Conservation (phyloP, 2,113 vertebrate species). For the Cromileptes altivelis region DNA sequence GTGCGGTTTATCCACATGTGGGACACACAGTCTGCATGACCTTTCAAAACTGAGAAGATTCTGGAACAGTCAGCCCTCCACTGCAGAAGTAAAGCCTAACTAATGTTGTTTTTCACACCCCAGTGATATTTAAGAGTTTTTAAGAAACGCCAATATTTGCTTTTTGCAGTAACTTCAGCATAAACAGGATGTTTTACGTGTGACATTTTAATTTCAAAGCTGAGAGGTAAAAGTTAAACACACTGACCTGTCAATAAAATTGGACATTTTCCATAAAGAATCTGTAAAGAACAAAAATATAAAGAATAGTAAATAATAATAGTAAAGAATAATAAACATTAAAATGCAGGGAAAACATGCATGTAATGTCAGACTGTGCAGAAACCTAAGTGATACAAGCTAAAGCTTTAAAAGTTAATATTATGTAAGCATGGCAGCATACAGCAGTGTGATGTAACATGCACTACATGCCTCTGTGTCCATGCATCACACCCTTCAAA, state of each 20-base stretch:
- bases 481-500: not conserved
- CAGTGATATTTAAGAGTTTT: not conserved
- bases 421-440: not conserved
- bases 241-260: not conserved
- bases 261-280: not conserved
- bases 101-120: not conserved
- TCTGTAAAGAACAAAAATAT: not conserved
- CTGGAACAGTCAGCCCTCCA: not conserved
- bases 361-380: too few relatives aligned
- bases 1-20: not conserved
- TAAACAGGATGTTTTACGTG: too few relatives aligned
- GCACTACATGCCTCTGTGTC: not conserved
- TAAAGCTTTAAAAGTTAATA: not conserved
- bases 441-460: not conserved
- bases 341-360: not conserved
- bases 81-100: not conserved
- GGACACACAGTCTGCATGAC: too few relatives aligned
- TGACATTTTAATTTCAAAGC: not conserved
- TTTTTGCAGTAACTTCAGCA: not conserved
- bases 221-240: not conserved
- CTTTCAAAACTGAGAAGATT: not conserved
- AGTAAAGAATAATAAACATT: too few relatives aligned
- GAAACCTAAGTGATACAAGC: not conserved
- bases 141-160: not conserved
- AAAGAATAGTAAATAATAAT: too few relatives aligned